phyloP scores from a whole-genome alignment of 2,797 vertebrate genomes.

The Sphenodon punctatus region DNA sequence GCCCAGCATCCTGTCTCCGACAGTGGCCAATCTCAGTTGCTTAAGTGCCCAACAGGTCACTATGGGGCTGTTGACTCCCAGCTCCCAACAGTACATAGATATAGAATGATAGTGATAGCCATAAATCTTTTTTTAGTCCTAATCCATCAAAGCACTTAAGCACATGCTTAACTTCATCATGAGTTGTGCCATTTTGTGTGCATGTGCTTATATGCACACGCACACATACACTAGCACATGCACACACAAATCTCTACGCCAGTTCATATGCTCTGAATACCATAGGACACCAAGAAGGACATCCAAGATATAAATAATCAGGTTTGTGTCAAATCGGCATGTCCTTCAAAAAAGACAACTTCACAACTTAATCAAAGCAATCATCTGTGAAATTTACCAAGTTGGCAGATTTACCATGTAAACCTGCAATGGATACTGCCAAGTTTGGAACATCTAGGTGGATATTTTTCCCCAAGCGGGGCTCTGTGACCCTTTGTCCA shows the following conservation, averaged over 20 bases:
- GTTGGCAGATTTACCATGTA: not conserved
- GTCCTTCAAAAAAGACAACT: not conserved
- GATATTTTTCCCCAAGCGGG: not conserved
- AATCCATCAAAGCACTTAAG: too few relatives aligned
- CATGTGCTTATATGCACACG: not conserved
- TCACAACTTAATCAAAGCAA: not conserved
- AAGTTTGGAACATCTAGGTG: not conserved
- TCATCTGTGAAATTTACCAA: not conserved
- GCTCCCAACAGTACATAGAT: too few relatives aligned
- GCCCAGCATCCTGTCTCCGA: too few relatives aligned
- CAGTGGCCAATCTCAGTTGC: too few relatives aligned
- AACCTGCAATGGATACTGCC: not conserved
- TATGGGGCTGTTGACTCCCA: too few relatives aligned
- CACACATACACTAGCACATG: too few relatives aligned
- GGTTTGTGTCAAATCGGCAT: not conserved
- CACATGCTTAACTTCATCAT: not conserved
- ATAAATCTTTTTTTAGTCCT: not conserved
- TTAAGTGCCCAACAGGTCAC: too few relatives aligned
- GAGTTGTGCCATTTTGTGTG: not conserved
- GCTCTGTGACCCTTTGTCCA: not conserved
- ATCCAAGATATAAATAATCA: not conserved
- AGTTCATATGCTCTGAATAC: not conserved
- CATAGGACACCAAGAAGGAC: not conserved
- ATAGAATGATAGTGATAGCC: accelerated
- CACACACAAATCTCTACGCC: not conserved